phyloP scores from a whole-genome alignment of 2,888 invertebrate species.

The Tetheella fluctuosa region DNA sequence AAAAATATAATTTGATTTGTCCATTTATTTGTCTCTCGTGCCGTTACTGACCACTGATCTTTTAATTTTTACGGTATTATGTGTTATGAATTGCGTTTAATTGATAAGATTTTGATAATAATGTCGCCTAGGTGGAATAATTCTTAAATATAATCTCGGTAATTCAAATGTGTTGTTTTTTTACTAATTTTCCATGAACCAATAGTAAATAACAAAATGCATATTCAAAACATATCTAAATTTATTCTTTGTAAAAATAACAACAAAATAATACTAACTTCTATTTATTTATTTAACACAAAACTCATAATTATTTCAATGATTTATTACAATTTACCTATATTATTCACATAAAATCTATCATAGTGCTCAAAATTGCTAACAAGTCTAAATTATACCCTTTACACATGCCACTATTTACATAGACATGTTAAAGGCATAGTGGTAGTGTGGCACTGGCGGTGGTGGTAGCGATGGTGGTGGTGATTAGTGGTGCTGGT shows the following conservation, averaged over 20 bases:
- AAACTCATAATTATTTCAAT: neutral
- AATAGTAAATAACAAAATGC: neutral
- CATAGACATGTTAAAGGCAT: neutral
- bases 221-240: neutral
- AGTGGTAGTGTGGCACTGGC: neutral
- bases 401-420: too few relatives aligned
- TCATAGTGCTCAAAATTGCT: neutral
- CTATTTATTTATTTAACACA: slow-evolving; percentile 15
- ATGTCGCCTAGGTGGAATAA: slow-evolving; percentile 14
- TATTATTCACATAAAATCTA: neutral
- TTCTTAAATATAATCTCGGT: slow-evolving; percentile 43
- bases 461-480: neutral
- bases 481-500: slow-evolving; percentile 70
- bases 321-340: neutral
- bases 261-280: slow-evolving; percentile 16
- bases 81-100: slow-evolving; percentile 24
- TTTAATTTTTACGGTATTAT: slow-evolving; percentile 15
- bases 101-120: slow-evolving; percentile 18
- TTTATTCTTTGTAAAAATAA: slow-evolving; percentile 17
- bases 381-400: neutral
- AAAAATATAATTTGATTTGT: slow-evolving; percentile 15
- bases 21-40: neutral
- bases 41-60: neutral
- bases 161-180: slow-evolving; percentile 18
- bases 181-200: neutral